phyloP scores from a whole-genome alignment of 2,113 vertebrate genomes.

The Tetrax tetrax region DNA sequence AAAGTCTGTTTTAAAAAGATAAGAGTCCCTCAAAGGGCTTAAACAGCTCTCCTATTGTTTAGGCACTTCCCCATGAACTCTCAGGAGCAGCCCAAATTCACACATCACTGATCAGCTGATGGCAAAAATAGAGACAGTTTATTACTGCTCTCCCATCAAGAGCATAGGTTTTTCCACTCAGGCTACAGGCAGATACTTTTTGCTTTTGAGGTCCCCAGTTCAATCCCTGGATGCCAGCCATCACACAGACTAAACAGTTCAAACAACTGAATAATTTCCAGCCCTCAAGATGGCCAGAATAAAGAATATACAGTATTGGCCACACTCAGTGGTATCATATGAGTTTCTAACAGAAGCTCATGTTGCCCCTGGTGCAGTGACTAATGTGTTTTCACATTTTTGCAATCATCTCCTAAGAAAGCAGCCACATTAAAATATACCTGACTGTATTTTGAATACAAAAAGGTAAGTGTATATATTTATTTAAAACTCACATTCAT shows the following conservation, averaged over 20 bases:
- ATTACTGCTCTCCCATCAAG: slow-evolving; percentile 48
- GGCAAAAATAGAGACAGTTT: slow-evolving; percentile 28
- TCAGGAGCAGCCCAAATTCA: slow-evolving; percentile 32
- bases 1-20: slow-evolving; percentile 39
- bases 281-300: not conserved
- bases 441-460: not conserved
- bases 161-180: slow-evolving; percentile 52
- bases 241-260: not conserved
- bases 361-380: not conserved
- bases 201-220: slow-evolving; percentile 7
- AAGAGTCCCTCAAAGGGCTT: slow-evolving; percentile 14
- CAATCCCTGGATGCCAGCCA: slow-evolving; percentile 22
- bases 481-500: not conserved
- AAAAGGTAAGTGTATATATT: not conserved
- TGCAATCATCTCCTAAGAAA: not conserved
- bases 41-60: slow-evolving; percentile 39
- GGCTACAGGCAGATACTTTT: not conserved
- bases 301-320: not conserved
- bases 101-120: slow-evolving; percentile 44
- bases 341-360: not conserved
- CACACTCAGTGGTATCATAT: not conserved
- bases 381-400: not conserved
- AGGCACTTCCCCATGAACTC: slow-evolving; percentile 18
- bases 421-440: not conserved
- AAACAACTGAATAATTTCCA: not conserved